Evolutionary conservation across 2,797 vertebrate genomes (phyloP), one percentile per base, ranked within the genome.

Genomic region (Mormyrus proboscirostris): DNA sequence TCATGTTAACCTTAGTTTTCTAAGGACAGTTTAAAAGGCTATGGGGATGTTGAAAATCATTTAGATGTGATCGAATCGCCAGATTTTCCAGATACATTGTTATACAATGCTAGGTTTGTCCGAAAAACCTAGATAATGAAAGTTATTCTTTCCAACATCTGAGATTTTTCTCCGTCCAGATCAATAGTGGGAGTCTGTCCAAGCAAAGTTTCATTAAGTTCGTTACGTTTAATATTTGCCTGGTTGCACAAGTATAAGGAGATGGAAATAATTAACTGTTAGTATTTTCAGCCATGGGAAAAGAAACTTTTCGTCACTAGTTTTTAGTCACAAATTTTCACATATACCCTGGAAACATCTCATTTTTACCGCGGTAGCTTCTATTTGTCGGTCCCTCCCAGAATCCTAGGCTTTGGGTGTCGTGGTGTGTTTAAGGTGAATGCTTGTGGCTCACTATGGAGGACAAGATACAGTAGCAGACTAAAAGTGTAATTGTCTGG

Each of bases 381-480:
- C 73, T 79, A 79, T 79, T 19, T 79, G 33, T 79, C 38, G n/a
- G 19, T 41, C 38, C 73, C 14, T 38, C 14, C 69, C 14, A 73
- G 65, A 29, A 73, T 33, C 33, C 69, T 41, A 76, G 89, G 69
- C 85, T 90, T 44, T 59, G 7, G 47, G 90, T 33, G 53, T 90
- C 88, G 69, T 14, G 73, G 59, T 49, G 76, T 55, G 89, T 90
- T 88, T 89, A 90, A 89, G 88, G 87, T 91, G 89, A 91, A 91
- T 89, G 88, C 87, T 90, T 91, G 90, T 91, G 88, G 90, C 90
- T 91, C 89, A 89, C 89, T 91, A 83, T 44, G 92, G 92, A 92
- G 91, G 89, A 94, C 92, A 93, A 93, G 92, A 93, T 92, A 92
- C 90, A 91, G 91, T 90, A 22, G 79, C 79, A 47, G 41, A 84